Base-by-base conservation (phyloP, 2,113 vertebrate species). In the Procapra przewalskii region DNA sequence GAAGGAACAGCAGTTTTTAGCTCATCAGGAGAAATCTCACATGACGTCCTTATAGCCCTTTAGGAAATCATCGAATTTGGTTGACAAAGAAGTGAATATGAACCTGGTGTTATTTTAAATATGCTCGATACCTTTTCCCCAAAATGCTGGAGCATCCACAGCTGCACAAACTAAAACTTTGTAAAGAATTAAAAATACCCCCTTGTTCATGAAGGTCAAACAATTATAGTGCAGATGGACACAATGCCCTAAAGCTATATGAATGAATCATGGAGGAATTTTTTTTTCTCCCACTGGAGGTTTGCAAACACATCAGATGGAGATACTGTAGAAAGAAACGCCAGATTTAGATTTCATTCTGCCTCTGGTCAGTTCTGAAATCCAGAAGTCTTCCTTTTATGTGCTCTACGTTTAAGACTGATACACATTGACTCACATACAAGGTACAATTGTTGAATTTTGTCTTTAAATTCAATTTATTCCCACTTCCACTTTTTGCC, bases 221-320 rank as follows among this genome's bases (percentile, higher is more conserved):
- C 36, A 95, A 36, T 79, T 96, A 89, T n/a, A 55, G 19, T 48
- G 60, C 71, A 86, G 36, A 89, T 45, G 64, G 64, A 90, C 33
- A 48, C 3, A 6, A 96, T 97, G 88, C 93, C 96, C 86, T 97
- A 64, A 85, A 96, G 83, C 52, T 90, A 33, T 90, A 80, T 55
- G 1, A 91, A 95, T 91, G 77, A 16, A 43, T 92, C 9, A 94
- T 45, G 92, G 2, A 83, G 85, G 25, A 71, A 83, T 57, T 89
- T 60, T 82, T 54, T 82, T 54, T 67, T 9, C 10, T 8, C 13
- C 43, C 54, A 86, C 43, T 62, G 4, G 57, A 97, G 29, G 97
- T 96, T 67, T 97, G 64, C 77, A 98, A 80, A 87, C 3, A 97
- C 77, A 90, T 96, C 90, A 91, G 55, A 94, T 94, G 89, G 97